Evolutionary conservation across 1,140 invertebrate genomes (phyloP).

Genomic region (Cyphomyrmex costatus): DNA sequence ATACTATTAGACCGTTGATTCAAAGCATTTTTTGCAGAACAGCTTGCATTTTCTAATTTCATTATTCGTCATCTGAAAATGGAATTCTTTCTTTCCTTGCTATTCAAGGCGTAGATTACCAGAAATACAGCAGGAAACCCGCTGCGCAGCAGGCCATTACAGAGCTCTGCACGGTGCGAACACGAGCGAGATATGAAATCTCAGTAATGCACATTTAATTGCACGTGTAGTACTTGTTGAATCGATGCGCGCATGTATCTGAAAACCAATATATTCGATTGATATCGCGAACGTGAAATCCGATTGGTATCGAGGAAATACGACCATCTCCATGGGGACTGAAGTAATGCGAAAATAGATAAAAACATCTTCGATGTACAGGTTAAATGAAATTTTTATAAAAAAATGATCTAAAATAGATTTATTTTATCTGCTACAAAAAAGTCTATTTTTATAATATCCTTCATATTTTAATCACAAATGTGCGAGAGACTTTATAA

Average conservation of each 20-base stretch:
- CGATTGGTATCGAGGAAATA: constrained; percentile 49
- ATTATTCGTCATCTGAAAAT: constrained; percentile 62
- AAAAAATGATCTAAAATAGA: constrained; percentile 21
- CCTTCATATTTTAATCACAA: neutral
- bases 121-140: constrained; percentile 44
- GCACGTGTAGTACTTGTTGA: constrained; percentile 57
- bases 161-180: constrained; percentile 13
- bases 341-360: neutral
- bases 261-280: constrained; percentile 63
- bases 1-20: constrained; percentile 35
- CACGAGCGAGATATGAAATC: constrained; percentile 57
- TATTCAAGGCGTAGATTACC: constrained; percentile 54
- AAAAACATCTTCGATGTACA: neutral
- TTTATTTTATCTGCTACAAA: neutral
- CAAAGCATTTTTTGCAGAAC: constrained; percentile 23
- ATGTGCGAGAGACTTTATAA: neutral
- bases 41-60: constrained; percentile 53
- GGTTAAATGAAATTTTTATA: constrained; percentile 40
- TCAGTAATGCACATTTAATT: constrained; percentile 64
- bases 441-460: neutral
- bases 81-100: constrained; percentile 51
- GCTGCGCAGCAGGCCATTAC: constrained; percentile 38
- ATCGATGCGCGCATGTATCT: constrained; percentile 46
- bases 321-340: constrained; percentile 27
- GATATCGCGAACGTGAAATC: constrained; percentile 55